Conservation (phyloP, 2,797 vertebrate species). For the Aselliscus stoliczkanus region DNA sequence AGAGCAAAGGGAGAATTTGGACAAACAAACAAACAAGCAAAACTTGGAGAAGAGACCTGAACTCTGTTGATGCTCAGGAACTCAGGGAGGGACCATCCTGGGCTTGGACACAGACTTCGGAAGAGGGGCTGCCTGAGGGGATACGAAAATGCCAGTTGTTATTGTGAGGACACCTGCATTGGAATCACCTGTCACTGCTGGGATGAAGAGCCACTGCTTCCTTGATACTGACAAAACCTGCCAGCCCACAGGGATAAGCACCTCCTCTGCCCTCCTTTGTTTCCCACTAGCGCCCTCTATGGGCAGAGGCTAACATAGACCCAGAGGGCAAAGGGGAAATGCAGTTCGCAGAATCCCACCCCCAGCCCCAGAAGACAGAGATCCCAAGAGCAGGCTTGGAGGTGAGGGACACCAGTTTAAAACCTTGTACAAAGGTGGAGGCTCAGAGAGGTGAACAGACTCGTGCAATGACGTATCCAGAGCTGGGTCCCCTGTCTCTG, state of each 20-base stretch:
- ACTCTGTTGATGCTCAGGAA: not conserved
- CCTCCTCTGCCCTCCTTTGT: not conserved
- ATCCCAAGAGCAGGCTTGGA: accelerated
- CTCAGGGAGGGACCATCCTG: not conserved
- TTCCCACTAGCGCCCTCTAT: not conserved
- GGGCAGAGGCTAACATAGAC: not conserved
- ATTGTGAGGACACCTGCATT: accelerated
- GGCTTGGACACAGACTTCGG: not conserved
- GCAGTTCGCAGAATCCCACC: not conserved
- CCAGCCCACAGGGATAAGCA: no score
- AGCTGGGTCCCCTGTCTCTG: not conserved
- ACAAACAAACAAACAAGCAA: no score
- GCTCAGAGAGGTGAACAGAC: not conserved
- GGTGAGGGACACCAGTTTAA: accelerated
- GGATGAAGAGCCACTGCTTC: accelerated
- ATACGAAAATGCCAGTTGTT: not conserved
- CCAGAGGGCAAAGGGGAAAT: not conserved
- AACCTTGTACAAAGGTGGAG: accelerated
- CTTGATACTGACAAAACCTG: not conserved
- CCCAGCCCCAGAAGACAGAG: not conserved
- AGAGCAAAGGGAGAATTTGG: not conserved
- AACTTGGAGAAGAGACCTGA: not conserved
- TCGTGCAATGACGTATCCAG: accelerated
- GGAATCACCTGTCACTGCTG: accelerated
- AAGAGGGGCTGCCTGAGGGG: not conserved